Conservation (phyloP, 2,888 invertebrate species). For the Holacanthella duospinosa region DNA sequence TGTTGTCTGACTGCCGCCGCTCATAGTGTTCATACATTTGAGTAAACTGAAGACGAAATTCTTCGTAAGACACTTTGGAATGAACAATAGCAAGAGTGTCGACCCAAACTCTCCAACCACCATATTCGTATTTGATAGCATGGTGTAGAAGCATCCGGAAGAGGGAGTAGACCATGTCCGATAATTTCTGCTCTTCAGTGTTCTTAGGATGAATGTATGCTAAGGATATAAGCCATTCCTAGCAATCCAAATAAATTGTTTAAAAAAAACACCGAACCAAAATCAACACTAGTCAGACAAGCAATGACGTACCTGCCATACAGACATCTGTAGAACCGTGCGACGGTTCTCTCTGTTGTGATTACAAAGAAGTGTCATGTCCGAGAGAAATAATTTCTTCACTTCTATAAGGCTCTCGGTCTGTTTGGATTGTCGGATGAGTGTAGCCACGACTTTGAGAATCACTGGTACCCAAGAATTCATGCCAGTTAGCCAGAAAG, state of each 20-base stretch:
- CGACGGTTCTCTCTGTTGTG: constrained; percentile 93
- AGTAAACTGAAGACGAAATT: constrained; percentile 92
- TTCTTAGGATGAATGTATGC: constrained; percentile 95
- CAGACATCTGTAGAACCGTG: constrained; percentile 98
- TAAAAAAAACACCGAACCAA: background rate
- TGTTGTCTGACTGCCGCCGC: constrained; percentile 82
- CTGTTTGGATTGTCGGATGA: constrained; percentile 92
- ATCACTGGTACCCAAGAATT: too few relatives aligned
- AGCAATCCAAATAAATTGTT: constrained; percentile 28
- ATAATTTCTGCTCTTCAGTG: constrained; percentile 88
- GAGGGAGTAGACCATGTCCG: constrained; percentile 94
- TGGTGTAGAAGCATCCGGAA: constrained; percentile 97
- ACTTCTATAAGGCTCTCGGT: constrained; percentile 81
- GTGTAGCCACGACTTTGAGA: constrained; percentile 93
- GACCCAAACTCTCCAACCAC: constrained; percentile 99
- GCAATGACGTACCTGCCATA: constrained; percentile 66
- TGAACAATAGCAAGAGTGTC: constrained; percentile 98
- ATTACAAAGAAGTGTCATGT: constrained; percentile 95
- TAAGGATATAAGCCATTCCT: constrained; percentile 96
- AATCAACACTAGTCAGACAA: background rate
- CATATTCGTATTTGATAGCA: constrained; percentile 97
- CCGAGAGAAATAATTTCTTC: constrained; percentile 90
- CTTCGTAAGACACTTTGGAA: constrained; percentile 97
- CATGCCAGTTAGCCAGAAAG: too few relatives aligned
- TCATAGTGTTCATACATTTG: constrained; percentile 97